Evolutionary conservation across 2,797 vertebrate genomes (phyloP).

Genomic region (Micropoecilia bifurca): DNA sequence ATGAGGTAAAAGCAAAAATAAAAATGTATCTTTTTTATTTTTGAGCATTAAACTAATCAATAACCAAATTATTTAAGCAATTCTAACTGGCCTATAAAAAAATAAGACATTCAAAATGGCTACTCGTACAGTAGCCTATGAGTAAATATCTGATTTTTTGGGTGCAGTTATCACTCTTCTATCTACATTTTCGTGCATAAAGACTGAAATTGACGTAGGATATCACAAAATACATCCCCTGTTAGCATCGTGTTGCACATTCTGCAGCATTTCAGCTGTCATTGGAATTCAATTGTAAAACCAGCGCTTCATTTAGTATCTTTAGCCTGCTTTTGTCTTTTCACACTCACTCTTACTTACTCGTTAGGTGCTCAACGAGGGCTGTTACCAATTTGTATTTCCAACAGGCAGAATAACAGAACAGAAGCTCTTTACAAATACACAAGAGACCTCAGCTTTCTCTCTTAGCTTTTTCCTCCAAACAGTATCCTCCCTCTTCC

Average conservation of each 20-base stretch:
- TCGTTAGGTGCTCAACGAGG: background rate
- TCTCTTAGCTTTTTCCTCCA: slow-evolving; percentile 31
- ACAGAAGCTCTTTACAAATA: slow-evolving; percentile 18
- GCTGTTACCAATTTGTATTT: background rate
- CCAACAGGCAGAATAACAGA: background rate
- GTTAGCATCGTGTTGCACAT: background rate
- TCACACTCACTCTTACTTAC: background rate
- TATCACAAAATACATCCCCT: background rate
- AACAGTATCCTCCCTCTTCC: slow-evolving; percentile 54
- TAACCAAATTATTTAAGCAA: background rate
- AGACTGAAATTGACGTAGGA: background rate
- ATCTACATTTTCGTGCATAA: background rate
- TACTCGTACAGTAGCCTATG: background rate
- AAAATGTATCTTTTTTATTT: background rate
- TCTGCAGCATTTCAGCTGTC: background rate
- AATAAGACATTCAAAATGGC: background rate
- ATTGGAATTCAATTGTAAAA: background rate
- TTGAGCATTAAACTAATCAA: background rate
- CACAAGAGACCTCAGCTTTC: slow-evolving; percentile 14
- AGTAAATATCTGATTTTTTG: background rate
- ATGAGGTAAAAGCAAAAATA: background rate
- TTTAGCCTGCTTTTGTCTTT: slow-evolving; percentile 1
- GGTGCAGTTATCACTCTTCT: background rate
- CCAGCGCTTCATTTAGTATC: background rate
- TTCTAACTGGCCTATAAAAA: background rate